Conservation (phyloP, 2,113 vertebrate genomes). For the Alethe diademata region DNA sequence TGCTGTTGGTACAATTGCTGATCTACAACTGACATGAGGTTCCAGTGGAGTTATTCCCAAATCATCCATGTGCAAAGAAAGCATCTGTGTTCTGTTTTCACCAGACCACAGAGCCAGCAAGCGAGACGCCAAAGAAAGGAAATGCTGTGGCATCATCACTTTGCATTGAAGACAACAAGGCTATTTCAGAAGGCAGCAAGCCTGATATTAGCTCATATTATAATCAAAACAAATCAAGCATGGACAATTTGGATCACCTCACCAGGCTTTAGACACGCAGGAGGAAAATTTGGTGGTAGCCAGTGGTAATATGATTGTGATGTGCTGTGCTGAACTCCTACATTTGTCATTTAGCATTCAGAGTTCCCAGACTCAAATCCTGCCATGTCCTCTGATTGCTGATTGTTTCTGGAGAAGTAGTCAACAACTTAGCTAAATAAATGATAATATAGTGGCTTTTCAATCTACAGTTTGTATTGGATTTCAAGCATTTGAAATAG, state of each 20-base stretch:
- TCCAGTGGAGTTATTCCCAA: slow-evolving; percentile 54
- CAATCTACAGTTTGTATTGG: background rate
- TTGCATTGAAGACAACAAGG: slow-evolving; percentile 9
- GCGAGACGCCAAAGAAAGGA: background rate
- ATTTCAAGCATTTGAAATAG: background rate
- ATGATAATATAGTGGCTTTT: background rate
- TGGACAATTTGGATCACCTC: slow-evolving; percentile 50
- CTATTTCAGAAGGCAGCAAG: slow-evolving; percentile 39
- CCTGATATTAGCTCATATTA: slow-evolving; percentile 24
- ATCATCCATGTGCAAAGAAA: slow-evolving; percentile 63
- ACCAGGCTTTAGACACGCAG: background rate
- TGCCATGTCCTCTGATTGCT: background rate
- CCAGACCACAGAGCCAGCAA: background rate
- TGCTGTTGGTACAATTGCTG: slow-evolving; percentile 22
- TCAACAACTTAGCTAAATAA: slow-evolving; percentile 21
- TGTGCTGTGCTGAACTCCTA: background rate
- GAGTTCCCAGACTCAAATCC: background rate
- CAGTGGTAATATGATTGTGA: background rate
- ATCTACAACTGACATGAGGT: slow-evolving; percentile 31
- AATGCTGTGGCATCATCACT: background rate
- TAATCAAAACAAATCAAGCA: slow-evolving; percentile 42
- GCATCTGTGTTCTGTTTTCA: slow-evolving; percentile 60
- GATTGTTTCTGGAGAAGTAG: slow-evolving; percentile 23
- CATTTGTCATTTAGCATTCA: background rate
- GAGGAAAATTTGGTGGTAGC: slow-evolving; percentile 42